Conservation (phyloP, 1,140 invertebrate genomes). For the Zaprionus inermis region DNA sequence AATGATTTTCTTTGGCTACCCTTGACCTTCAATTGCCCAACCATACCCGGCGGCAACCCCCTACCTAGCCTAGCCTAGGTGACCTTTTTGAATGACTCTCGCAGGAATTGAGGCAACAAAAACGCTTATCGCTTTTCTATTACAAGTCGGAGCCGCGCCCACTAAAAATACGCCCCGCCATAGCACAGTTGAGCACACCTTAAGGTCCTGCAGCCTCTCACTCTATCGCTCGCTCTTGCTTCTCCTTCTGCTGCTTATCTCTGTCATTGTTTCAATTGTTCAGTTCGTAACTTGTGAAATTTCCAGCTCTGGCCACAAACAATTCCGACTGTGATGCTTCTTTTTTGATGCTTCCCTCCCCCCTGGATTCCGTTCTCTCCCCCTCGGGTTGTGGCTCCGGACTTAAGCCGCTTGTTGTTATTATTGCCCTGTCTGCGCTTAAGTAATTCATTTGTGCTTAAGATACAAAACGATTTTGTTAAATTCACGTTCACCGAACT, state of each 20-base stretch:
- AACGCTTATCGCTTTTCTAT: conserved; percentile 77
- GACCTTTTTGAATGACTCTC: conserved; percentile 80
- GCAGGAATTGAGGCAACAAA: conserved; percentile 56
- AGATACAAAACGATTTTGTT: conserved; percentile 75
- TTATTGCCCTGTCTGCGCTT: conserved; percentile 53
- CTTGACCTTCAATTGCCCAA: conserved; percentile 67
- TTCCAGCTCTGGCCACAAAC: conserved; percentile 52
- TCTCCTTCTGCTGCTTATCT: conserved; percentile 31
- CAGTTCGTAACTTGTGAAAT: conserved; percentile 41
- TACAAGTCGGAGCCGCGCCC: conserved; percentile 48
- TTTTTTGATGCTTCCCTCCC: conserved; percentile 22
- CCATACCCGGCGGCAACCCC: neutral
- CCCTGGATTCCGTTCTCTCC: conserved; percentile 7
- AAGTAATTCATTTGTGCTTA: conserved; percentile 81
- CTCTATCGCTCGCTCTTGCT: neutral
- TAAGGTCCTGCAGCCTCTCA: conserved; percentile 1
- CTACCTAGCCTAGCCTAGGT: conserved; percentile 33
- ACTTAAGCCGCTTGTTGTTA: conserved; percentile 30
- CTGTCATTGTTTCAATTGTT: conserved; percentile 55
- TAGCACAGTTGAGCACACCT: conserved; percentile 18
- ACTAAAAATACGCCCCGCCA: neutral
- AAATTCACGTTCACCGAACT: conserved; percentile 72
- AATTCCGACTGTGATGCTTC: conserved; percentile 37
- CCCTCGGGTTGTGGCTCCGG: neutral
- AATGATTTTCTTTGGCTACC: conserved; percentile 55